These are phyloP conservation scores for Pteromalus puparum DNA, from an alignment of 1,140 invertebrate genomes.

Conservation along the genomic window DNA sequence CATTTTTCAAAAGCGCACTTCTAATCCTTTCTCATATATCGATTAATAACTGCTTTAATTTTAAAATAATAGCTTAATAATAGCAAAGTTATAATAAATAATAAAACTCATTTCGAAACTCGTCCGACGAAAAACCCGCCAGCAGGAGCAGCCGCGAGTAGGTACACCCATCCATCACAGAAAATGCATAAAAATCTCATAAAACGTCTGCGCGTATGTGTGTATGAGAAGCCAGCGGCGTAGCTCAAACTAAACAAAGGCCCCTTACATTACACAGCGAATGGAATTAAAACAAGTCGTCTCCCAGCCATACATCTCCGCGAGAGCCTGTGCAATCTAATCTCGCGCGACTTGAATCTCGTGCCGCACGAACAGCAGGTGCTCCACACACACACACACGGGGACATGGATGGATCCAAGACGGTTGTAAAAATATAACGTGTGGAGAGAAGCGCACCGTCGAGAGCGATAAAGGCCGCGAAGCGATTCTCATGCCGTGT, in stretches of 20 bases:
- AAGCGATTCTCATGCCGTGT: slow-evolving; percentile 20
- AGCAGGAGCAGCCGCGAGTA: too few relatives aligned
- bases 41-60: too few relatives aligned
- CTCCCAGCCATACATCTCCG: not conserved
- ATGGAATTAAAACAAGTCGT: not conserved
- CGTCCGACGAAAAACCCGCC: too few relatives aligned
- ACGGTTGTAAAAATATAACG: slow-evolving; percentile 27
- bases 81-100: not conserved
- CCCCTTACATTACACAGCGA: not conserved
- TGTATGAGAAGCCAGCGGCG: not conserved
- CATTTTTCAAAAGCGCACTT: too few relatives aligned
- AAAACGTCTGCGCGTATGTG: not conserved
- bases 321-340: slow-evolving; percentile 5
- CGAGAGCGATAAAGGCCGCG: slow-evolving; percentile 24
- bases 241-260: not conserved
- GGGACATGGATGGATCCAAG: not conserved
- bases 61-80: too few relatives aligned
- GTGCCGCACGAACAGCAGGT: not conserved
- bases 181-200: slow-evolving; percentile 1
- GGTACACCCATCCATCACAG: not conserved
- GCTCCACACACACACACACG: not conserved
- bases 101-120: not conserved
- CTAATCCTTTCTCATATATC: too few relatives aligned
- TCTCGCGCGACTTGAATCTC: not conserved
- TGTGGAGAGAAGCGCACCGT: too few relatives aligned